These are phyloP conservation scores for Panthera leo DNA, from an alignment of 2,113 vertebrate genomes.

Conservation along the genomic window DNA sequence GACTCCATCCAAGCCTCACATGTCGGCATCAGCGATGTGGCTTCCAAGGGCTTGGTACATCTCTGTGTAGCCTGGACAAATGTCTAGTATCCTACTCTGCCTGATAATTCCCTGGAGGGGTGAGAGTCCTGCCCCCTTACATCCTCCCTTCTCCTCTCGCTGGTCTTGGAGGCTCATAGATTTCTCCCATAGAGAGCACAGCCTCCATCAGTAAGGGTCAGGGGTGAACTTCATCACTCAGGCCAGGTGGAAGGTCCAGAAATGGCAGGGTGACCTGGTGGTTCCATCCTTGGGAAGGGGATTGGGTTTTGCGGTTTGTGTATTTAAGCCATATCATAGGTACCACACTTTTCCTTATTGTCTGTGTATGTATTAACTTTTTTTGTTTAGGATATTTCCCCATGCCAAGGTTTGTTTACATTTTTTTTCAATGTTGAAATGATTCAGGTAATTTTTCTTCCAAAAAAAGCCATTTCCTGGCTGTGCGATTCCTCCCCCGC, in stretches of 20 bases:
- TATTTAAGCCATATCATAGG: slow-evolving; percentile 82
- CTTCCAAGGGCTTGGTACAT: neutral
- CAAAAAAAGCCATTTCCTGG: neutral
- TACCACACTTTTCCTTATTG: slow-evolving; percentile 78
- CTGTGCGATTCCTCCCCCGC: neutral
- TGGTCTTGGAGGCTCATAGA: neutral
- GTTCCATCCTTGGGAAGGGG: neutral
- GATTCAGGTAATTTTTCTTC: slow-evolving; percentile 52
- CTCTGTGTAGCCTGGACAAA: neutral
- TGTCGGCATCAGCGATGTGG: neutral
- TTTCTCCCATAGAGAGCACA: neutral
- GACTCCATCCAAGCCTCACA: neutral
- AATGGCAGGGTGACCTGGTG: neutral
- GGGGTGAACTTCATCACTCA: neutral
- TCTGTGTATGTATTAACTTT: slow-evolving; percentile 82
- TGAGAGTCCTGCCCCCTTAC: neutral
- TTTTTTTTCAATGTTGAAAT: slow-evolving; percentile 82
- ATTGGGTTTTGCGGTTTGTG: slow-evolving; percentile 22
- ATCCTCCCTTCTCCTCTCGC: neutral
- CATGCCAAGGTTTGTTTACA: slow-evolving; percentile 82
- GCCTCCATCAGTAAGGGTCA: neutral
- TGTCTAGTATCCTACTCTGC: neutral
- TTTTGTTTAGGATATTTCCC: slow-evolving; percentile 77
- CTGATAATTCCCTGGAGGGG: neutral
- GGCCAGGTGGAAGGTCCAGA: neutral